Conservation (phyloP, 2,888 invertebrate genomes). For the Teinopalpus imperialis region DNA sequence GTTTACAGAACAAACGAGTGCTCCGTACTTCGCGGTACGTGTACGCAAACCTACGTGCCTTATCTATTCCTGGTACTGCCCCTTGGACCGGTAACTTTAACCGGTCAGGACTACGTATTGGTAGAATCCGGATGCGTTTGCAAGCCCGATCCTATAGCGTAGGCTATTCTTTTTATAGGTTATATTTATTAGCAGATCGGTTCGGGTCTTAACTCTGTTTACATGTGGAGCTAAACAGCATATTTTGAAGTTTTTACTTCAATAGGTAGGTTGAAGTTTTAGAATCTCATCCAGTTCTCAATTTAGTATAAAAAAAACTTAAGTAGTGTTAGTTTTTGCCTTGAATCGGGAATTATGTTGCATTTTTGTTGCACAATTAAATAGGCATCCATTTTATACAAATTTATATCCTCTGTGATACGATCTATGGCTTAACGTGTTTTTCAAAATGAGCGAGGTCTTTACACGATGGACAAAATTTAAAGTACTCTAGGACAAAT, state of each 20-base stretch:
- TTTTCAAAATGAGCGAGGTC: too few species aligned
- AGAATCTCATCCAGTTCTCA: too few species aligned
- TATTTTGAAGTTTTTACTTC: not conserved
- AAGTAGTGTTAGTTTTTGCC: too few species aligned
- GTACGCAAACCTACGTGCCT: slow-evolving; percentile 95
- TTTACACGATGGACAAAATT: too few species aligned
- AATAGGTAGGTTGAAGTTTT: not conserved
- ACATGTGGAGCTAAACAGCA: not conserved
- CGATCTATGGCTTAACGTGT: too few species aligned
- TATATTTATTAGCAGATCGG: not conserved
- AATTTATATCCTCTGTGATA: too few species aligned
- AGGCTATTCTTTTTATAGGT: slow-evolving; percentile 11
- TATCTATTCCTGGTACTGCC: slow-evolving; percentile 95
- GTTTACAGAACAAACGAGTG: slow-evolving; percentile 91
- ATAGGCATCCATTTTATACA: too few species aligned
- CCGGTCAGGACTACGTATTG: slow-evolving; percentile 96
- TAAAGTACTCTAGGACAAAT: too few species aligned
- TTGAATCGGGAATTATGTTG: too few species aligned
- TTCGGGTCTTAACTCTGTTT: not conserved
- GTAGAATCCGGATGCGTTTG: slow-evolving; percentile 98
- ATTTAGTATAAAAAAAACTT: too few species aligned
- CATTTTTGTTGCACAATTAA: too few species aligned
- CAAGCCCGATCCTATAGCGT: slow-evolving; percentile 74
- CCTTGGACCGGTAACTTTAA: slow-evolving; percentile 93
- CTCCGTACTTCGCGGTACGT: slow-evolving; percentile 93